phyloP scores from a whole-genome alignment of 2,113 vertebrate genomes.

The Saguinus midas region DNA sequence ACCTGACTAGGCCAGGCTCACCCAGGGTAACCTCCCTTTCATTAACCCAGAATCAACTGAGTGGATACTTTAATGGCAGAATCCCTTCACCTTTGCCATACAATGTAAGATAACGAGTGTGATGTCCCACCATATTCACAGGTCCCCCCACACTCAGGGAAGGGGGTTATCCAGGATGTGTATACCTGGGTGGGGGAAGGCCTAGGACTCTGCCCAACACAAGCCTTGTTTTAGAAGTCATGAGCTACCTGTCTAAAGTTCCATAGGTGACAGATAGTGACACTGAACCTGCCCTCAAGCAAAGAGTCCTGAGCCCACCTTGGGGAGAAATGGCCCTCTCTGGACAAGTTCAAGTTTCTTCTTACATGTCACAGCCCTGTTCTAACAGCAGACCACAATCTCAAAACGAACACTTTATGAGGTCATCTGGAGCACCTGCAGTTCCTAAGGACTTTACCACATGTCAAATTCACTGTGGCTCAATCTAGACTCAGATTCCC shows the following conservation, averaged over 20 bases:
- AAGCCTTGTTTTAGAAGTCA: not conserved
- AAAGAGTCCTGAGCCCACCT: not conserved
- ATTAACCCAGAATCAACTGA: not conserved
- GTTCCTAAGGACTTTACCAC: not conserved
- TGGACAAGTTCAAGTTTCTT: not conserved
- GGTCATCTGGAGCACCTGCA: not conserved
- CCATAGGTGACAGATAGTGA: not conserved
- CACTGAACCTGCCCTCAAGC: not conserved
- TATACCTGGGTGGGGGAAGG: not conserved
- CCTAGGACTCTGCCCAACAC: not conserved
- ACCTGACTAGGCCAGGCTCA: not conserved
- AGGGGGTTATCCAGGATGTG: fast-evolving
- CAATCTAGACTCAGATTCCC: not conserved
- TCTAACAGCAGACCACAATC: not conserved
- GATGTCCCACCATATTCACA: too few species aligned
- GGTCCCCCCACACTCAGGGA: not conserved
- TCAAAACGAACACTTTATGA: not conserved
- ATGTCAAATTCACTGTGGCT: not conserved
- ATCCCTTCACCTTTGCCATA: not conserved
- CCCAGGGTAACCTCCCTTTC: not conserved
- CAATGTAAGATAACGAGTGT: fast-evolving
- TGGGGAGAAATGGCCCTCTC: too few species aligned
- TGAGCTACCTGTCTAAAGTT: not conserved
- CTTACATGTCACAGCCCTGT: not conserved
- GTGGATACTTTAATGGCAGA: not conserved